A percentile compares a stretch with the other conserved stretches of the same genome.
Conservation (phyloP, 2,888 invertebrate genomes). For the Pristionchus exspectatus region DNA sequence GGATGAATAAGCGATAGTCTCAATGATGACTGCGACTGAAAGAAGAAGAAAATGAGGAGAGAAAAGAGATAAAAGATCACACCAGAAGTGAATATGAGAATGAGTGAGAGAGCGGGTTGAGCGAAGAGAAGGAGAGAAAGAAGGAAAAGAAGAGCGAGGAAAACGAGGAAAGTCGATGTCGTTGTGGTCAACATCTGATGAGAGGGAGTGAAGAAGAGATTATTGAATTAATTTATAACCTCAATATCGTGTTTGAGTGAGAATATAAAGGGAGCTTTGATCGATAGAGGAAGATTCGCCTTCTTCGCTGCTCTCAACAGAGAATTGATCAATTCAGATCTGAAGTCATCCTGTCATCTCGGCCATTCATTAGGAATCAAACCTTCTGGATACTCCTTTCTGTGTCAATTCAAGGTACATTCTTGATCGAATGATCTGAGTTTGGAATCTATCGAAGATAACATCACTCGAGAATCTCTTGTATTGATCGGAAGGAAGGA, state of each 20-base stretch:
- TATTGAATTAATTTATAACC: slow-evolving; percentile 52
- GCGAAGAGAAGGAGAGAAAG: slow-evolving; percentile 68
- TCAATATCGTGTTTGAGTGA: slow-evolving; percentile 76
- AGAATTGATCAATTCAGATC: slow-evolving; percentile 61
- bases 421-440: slow-evolving; percentile 69
- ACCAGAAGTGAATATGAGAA: slow-evolving; percentile 64
- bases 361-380: not conserved
- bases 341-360: slow-evolving; percentile 54
- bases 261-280: slow-evolving; percentile 74
- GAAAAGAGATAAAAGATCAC: slow-evolving; percentile 61
- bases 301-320: slow-evolving; percentile 65
- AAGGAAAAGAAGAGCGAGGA: slow-evolving; percentile 62
- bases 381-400: slow-evolving; percentile 73
- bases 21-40: slow-evolving; percentile 64
- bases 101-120: slow-evolving; percentile 68
- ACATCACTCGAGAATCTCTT: slow-evolving; percentile 73
- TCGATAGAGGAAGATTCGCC: slow-evolving; percentile 70
- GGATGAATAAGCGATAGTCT: slow-evolving; percentile 68
- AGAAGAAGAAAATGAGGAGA: slow-evolving; percentile 62
- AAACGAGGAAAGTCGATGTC: slow-evolving; percentile 64
- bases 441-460: slow-evolving; percentile 72
- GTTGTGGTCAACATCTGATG: slow-evolving; percentile 63
- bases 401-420: slow-evolving; percentile 77
- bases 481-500: slow-evolving; percentile 73
- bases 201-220: not conserved